Conservation (phyloP, 2,113 vertebrate species). For the Echinops telfairi region DNA sequence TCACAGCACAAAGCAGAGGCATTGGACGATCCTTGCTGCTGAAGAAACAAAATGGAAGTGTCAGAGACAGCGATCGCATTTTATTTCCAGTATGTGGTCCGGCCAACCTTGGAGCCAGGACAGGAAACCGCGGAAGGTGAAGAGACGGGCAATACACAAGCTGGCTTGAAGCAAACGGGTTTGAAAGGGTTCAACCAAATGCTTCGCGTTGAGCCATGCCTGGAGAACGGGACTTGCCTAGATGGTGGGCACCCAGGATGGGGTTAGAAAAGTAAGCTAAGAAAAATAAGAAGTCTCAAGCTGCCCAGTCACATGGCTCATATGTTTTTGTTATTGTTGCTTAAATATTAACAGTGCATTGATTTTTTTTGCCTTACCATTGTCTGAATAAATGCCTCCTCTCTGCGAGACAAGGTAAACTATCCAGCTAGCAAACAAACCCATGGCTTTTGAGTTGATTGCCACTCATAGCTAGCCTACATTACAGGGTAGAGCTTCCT, state of each 20-base stretch:
- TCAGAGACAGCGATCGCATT: conserved; percentile 89
- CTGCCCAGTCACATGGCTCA: neutral
- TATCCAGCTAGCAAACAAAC: neutral
- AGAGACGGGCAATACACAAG: conserved; percentile 86
- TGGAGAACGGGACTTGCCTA: conserved; percentile 74
- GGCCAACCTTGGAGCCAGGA: conserved; percentile 86
- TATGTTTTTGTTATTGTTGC: neutral
- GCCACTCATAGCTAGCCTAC: neutral
- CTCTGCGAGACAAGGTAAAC: neutral
- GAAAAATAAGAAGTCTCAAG: conserved; percentile 45
- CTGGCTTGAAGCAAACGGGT: conserved; percentile 75
- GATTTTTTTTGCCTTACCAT: neutral
- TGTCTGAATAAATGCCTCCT: neutral
- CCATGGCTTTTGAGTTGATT: neutral
- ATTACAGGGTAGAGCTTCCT: neutral
- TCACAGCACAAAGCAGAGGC: conserved; percentile 85
- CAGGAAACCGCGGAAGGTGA: conserved; percentile 83
- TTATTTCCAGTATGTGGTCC: conserved; percentile 90
- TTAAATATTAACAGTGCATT: too few relatives aligned
- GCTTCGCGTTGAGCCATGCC: conserved; percentile 72
- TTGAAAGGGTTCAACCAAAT: conserved; percentile 79
- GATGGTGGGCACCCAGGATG: conserved; percentile 60
- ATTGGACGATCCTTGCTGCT: conserved; percentile 88
- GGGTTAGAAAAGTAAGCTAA: neutral
- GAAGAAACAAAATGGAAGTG: conserved; percentile 90